Conservation (phyloP, 1,140 invertebrate genomes). For the Bombus breviceps region DNA sequence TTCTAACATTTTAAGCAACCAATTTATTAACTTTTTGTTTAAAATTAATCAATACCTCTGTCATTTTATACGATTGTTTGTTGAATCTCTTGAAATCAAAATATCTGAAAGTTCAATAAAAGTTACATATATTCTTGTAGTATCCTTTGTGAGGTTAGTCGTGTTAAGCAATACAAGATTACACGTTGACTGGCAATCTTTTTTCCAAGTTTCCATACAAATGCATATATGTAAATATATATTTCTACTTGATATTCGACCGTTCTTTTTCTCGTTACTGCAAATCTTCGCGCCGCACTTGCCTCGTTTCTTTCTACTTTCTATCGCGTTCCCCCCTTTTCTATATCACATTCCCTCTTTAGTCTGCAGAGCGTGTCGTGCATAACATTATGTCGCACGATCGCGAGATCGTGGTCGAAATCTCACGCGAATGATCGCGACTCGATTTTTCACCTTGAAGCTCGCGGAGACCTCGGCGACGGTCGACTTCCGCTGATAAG, state of each 20-base stretch:
- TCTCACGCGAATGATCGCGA: slow-evolving; percentile 72
- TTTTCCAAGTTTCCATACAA: too few relatives aligned
- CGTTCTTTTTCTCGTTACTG: neutral
- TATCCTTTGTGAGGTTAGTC: too few relatives aligned
- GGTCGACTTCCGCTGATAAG: slow-evolving; percentile 49
- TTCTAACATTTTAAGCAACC: neutral
- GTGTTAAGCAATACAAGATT: too few relatives aligned
- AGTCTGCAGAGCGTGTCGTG: slow-evolving; percentile 29
- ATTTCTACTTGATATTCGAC: neutral
- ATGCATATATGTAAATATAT: too few relatives aligned
- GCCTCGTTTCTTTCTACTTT: neutral
- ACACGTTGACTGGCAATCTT: too few relatives aligned
- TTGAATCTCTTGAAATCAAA: too few relatives aligned
- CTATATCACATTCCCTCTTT: neutral
- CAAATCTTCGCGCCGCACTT: neutral
- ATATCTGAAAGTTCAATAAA: too few relatives aligned
- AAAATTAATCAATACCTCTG: too few relatives aligned
- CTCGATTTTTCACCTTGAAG: slow-evolving; percentile 62
- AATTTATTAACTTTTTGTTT: neutral
- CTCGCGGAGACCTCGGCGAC: slow-evolving; percentile 21
- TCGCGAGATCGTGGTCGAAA: slow-evolving; percentile 53
- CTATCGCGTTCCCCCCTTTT: neutral
- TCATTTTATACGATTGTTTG: too few relatives aligned
- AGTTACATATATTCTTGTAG: too few relatives aligned
- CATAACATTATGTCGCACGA: slow-evolving; percentile 32